Conservation (phyloP, 2,113 vertebrate genomes). For the Lontra canadensis region DNA sequence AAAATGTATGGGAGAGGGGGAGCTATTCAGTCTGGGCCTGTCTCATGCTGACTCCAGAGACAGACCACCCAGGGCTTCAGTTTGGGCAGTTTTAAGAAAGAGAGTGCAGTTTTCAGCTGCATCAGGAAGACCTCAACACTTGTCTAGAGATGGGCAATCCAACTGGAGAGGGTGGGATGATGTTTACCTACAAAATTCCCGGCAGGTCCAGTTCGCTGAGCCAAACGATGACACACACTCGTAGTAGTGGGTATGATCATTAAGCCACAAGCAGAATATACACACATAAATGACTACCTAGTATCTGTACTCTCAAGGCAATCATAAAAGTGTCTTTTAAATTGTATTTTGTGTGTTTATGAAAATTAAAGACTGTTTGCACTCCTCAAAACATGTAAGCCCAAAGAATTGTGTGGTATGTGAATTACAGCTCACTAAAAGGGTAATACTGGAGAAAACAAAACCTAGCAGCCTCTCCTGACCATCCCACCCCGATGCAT, state of each 20-base stretch:
- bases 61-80: neutral
- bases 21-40: neutral
- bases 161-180: neutral
- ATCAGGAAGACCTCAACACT: constrained; percentile 2
- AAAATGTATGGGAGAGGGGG: neutral
- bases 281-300: constrained; percentile 17
- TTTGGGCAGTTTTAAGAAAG: constrained; percentile 30
- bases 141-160: neutral
- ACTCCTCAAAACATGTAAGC: neutral
- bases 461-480: neutral
- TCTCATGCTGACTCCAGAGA: neutral
- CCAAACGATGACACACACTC: neutral
- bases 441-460: neutral
- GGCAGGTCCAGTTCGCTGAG: neutral
- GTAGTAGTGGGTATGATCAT: neutral
- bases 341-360: constrained; percentile 28
- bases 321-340: constrained; percentile 41
- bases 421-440: constrained; percentile 16
- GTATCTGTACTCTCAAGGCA: neutral
- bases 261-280: neutral
- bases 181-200: constrained; percentile 8
- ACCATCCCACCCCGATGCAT: neutral
- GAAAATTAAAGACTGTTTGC: constrained; percentile 16
- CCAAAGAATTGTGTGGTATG: neutral
- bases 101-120: neutral